Evolutionary conservation across 1,140 invertebrate species (phyloP).

Genomic region (Brachionus rotundiformis): DNA sequence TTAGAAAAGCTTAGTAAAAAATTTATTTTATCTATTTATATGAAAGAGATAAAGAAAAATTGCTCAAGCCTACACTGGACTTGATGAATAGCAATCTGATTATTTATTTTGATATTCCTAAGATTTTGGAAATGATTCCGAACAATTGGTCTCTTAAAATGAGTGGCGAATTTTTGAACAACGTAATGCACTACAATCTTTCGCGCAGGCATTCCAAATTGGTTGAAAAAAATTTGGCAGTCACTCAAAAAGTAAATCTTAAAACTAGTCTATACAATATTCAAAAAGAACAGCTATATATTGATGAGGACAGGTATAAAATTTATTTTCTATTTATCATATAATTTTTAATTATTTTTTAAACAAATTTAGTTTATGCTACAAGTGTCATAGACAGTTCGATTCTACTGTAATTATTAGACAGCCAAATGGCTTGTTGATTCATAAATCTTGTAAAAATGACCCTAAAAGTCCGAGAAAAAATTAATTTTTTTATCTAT

Average conservation of each 20-base stretch:
- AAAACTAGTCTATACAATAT: constrained; percentile 23
- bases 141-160: constrained; percentile 47
- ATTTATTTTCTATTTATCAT: background rate
- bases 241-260: background rate
- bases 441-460: constrained; percentile 43
- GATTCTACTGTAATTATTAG: constrained; percentile 24
- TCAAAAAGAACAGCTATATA: constrained; percentile 45
- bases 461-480: constrained; percentile 20
- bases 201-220: background rate
- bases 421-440: constrained; percentile 16
- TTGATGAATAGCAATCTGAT: constrained; percentile 44
- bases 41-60: constrained; percentile 33
- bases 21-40: background rate
- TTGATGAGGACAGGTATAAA: constrained; percentile 43
- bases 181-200: background rate
- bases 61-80: constrained; percentile 25
- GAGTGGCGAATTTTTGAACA: background rate
- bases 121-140: constrained; percentile 39
- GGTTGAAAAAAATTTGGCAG: constrained; percentile 28
- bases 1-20: background rate
- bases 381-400: background rate
- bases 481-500: background rate
- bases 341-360: background rate
- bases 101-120: constrained; percentile 33
- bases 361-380: background rate